Percentiles rank a stretch among this genome's conserved stretches.
phyloP scores from a whole-genome alignment of 2,888 invertebrate species.

The Stenolophus ochropezus region DNA sequence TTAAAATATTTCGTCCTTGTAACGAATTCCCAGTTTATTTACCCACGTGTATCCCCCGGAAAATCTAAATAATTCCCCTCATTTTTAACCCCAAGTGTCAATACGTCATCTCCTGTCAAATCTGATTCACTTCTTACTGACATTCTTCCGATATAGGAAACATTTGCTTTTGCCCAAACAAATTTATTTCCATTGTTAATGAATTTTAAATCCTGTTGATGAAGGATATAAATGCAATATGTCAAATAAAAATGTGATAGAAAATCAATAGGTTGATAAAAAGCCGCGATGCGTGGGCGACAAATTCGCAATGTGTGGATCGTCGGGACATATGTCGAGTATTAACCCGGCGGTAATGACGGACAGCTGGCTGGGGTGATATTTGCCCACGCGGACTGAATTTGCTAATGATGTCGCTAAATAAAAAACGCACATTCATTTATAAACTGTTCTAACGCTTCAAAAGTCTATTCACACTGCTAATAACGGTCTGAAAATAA shows the following conservation, averaged over 20 bases:
- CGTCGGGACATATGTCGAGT: slow-evolving; percentile 7
- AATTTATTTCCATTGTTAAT: slow-evolving; percentile 5
- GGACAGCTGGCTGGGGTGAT: neutral
- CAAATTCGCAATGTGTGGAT: slow-evolving; percentile 5
- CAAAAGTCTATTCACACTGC: neutral
- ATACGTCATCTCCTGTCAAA: slow-evolving; percentile 26
- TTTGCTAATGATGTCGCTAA: neutral
- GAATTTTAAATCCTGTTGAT: neutral
- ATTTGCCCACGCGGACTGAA: neutral
- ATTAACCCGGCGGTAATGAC: slow-evolving; percentile 4
- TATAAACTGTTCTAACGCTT: neutral
- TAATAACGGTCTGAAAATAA: neutral
- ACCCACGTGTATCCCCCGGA: neutral
- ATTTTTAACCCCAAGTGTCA: slow-evolving; percentile 12
- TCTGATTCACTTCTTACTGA: slow-evolving; percentile 7
- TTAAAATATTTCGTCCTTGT: neutral
- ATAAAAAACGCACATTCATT: neutral
- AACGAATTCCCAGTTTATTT: slow-evolving; percentile 6
- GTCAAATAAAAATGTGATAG: slow-evolving; percentile 13
- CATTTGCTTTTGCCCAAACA: neutral
- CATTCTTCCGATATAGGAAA: neutral
- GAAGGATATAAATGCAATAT: neutral
- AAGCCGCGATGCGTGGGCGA: neutral
- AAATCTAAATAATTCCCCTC: slow-evolving; percentile 22
- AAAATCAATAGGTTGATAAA: slow-evolving; percentile 1